phyloP scores from a whole-genome alignment of 2,888 invertebrate genomes.

The Serrognathus titanus region DNA sequence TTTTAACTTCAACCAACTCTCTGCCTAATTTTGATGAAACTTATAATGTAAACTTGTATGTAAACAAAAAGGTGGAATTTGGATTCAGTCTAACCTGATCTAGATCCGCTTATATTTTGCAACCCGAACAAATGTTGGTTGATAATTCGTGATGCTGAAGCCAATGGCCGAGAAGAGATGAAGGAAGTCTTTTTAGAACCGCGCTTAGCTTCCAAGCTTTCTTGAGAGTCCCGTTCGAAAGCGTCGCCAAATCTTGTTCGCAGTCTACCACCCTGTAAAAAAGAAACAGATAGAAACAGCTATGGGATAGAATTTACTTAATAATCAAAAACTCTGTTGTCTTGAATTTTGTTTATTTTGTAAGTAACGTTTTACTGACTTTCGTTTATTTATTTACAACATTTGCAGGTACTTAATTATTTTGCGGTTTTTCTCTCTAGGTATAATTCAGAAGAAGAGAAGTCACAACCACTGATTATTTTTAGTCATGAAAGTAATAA shows the following conservation, averaged over 20 bases:
- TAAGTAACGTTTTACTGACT: too few species aligned
- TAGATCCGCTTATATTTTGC: slow-evolving; percentile 53
- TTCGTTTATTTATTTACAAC: too few species aligned
- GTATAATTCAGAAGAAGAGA: too few species aligned
- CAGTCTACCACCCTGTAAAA: slow-evolving; percentile 39
- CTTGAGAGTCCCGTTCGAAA: slow-evolving; percentile 52
- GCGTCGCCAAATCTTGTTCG: slow-evolving; percentile 52
- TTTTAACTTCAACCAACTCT: too few species aligned
- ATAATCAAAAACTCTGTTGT: too few species aligned
- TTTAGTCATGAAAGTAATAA: too few species aligned
- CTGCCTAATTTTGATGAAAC: not conserved
- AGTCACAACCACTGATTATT: too few species aligned
- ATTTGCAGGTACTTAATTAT: too few species aligned
- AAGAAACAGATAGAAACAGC: not conserved
- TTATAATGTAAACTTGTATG: too few species aligned
- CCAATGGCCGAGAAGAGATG: slow-evolving; percentile 62
- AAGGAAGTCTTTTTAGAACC: slow-evolving; percentile 53
- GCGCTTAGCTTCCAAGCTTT: slow-evolving; percentile 52
- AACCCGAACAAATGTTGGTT: slow-evolving; percentile 72
- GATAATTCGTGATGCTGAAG: slow-evolving; percentile 68
- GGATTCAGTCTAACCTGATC: slow-evolving; percentile 40
- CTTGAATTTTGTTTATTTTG: too few species aligned
- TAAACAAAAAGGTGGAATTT: not conserved
- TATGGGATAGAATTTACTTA: too few species aligned
- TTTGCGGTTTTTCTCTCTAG: too few species aligned